Evolutionary conservation across 2,888 invertebrate genomes (phyloP), one percentile per base, ranked within the genome.

Genomic region (Pammene fasciana): DNA sequence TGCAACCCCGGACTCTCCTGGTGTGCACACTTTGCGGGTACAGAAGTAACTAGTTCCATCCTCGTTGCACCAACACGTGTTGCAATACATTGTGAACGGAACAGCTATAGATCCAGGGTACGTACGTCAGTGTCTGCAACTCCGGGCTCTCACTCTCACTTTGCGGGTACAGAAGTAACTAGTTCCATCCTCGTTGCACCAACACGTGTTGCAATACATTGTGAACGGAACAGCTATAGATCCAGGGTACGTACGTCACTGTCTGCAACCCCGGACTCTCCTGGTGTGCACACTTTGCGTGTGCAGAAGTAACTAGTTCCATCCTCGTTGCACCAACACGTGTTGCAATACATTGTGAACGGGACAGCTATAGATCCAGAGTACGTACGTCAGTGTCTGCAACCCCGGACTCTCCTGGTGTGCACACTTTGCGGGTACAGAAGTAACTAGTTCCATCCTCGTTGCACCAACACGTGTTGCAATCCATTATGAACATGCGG

Each of bases 381-480:
- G 7, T 36, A 9, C 2, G 60, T 76, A 88, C 88, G 82, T 86
- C 86, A 26, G 77, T 79, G 26, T 86, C 86, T 36, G 84, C 83
- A 0, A 71, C 70, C 14, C 70, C 75, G 8, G 45, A 70, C 13
- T 86, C 86, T 4, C 84, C 83, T 0, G 82, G 80, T 1, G 87
- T 76, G 72, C 94, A 94, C 26, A 87, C 84, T 74, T 84, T 87
- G 67, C 90, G 83, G 0, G 93, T 93, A 75, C 94, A 94, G 73
- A 85, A 89, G 79, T 87, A 94, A 18, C 87, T 83, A 6, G 91
- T 92, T 0, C 93, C 93, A 64, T 92, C 87, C 10, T 90, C 90
- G 56, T 93, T 92, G 74, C 93, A 93, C 88, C 88, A 89, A 64
- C 93, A 93, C 7, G 89, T 91, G 75, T 93, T 93, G 74, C 93